These are phyloP conservation scores for Cerceris ruficornis DNA, from an alignment of 2,888 invertebrate species.

Conservation along the genomic window DNA sequence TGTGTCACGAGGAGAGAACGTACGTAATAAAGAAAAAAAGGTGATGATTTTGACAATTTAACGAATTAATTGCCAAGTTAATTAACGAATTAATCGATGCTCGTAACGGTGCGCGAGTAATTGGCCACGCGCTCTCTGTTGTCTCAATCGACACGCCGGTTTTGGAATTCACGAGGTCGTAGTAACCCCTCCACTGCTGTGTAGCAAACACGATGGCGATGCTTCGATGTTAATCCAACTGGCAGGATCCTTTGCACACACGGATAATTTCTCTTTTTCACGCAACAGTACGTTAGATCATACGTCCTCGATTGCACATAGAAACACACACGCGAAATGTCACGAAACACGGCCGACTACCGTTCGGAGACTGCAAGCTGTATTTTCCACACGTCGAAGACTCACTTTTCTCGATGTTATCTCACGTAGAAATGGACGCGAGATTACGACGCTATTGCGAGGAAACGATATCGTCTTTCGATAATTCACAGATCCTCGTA, in stretches of 20 bases:
- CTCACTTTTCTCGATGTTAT: not conserved
- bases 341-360: slow-evolving; percentile 24
- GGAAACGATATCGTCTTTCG: not conserved
- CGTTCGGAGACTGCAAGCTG: not conserved
- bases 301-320: slow-evolving; percentile 24
- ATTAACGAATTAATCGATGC: slow-evolving; percentile 64
- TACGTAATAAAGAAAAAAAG: not conserved
- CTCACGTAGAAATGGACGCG: slow-evolving; percentile 1
- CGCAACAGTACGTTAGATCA: slow-evolving; percentile 21
- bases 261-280: slow-evolving; percentile 27
- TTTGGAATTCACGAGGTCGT: slow-evolving; percentile 44
- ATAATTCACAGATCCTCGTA: not conserved
- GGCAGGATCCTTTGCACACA: slow-evolving; percentile 37
- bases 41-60: slow-evolving; percentile 32
- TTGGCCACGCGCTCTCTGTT: slow-evolving; percentile 60
- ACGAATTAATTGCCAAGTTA: slow-evolving; percentile 59
- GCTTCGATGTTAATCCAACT: slow-evolving; percentile 51
- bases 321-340: slow-evolving; percentile 35
- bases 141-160: slow-evolving; percentile 49
- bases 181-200: slow-evolving; percentile 34
- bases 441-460: slow-evolving; percentile 8
- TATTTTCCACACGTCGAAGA: slow-evolving; percentile 5
- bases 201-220: slow-evolving; percentile 41
- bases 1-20: not conserved
- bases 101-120: slow-evolving; percentile 53